Conservation (phyloP, 2,113 vertebrate genomes). For the Synchiropus splendidus region DNA sequence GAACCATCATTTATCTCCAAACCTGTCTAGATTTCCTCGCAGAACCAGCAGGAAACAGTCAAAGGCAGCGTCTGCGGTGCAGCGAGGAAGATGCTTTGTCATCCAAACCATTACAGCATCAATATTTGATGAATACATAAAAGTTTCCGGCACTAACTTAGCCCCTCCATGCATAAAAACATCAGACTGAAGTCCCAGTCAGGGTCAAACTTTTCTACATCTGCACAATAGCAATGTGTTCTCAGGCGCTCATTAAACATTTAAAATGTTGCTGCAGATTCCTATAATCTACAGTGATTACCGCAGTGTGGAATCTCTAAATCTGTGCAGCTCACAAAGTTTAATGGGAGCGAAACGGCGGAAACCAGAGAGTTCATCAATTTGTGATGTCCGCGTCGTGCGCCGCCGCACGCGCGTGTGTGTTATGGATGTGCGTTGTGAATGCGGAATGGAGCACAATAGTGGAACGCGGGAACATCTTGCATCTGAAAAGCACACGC, state of each 20-base stretch:
- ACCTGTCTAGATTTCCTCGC: constrained; percentile 23
- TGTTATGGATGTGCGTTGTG: not conserved
- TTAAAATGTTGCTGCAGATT: constrained; percentile 27
- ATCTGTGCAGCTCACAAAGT: constrained; percentile 6
- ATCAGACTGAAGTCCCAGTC: constrained; percentile 7
- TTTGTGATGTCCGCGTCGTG: constrained; percentile 12
- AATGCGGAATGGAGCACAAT: constrained; percentile 7
- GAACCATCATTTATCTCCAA: constrained; percentile 6
- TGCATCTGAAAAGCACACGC: constrained; percentile 1
- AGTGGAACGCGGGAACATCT: not conserved
- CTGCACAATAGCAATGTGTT: constrained; percentile 29
- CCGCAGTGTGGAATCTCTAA: constrained; percentile 4
- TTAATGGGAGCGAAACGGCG: constrained; percentile 16
- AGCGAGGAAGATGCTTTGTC: constrained; percentile 28
- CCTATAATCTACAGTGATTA: constrained; percentile 29
- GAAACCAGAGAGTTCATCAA: constrained; percentile 9
- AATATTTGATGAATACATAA: constrained; percentile 62
- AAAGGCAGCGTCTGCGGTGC: constrained; percentile 30
- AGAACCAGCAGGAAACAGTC: constrained; percentile 7
- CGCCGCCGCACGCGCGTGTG: not conserved
- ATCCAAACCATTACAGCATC: constrained; percentile 46
- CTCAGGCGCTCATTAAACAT: constrained; percentile 41
- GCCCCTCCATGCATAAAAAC: constrained; percentile 31
- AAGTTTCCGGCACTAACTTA: constrained; percentile 30
- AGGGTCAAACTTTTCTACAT: constrained; percentile 29